A percentile compares a stretch with the other conserved stretches of the same genome.
phyloP scores from a whole-genome alignment of 2,113 vertebrate genomes.

The Actenoides hombroni region DNA sequence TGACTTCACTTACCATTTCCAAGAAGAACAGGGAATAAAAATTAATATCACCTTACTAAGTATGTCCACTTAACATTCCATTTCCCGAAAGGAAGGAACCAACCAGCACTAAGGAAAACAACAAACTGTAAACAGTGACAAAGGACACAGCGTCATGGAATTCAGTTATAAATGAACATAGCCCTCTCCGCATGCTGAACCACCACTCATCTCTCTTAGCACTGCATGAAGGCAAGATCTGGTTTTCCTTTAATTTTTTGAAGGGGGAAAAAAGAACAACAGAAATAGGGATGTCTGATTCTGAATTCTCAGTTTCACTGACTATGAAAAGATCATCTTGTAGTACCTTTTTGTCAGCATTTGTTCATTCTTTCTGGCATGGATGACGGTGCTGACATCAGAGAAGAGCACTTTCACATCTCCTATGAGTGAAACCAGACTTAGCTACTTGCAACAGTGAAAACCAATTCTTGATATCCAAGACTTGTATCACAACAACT shows the following conservation, averaged over 20 bases:
- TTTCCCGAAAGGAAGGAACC: constrained; percentile 13
- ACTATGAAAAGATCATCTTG: not conserved
- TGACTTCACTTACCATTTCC: not conserved
- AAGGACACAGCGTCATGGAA: not conserved
- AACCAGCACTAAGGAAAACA: constrained; percentile 40
- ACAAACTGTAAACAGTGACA: constrained; percentile 47
- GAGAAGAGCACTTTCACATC: not conserved
- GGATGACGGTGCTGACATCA: not conserved
- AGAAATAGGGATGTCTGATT: not conserved
- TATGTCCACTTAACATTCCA: not conserved
- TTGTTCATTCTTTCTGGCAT: not conserved
- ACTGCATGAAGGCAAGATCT: not conserved
- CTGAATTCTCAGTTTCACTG: not conserved
- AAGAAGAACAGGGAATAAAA: not conserved
- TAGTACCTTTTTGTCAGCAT: not conserved
- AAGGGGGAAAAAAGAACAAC: not conserved
- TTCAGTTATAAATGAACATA: constrained; percentile 5
- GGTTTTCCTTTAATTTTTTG: not conserved
- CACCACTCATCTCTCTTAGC: not conserved
- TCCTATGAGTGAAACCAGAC: not conserved
- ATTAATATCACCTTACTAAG: not conserved
- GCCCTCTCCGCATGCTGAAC: not conserved
- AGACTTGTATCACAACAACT: not conserved
- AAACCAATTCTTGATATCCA: not conserved
- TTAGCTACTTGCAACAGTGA: not conserved